These are phyloP conservation scores for Drosophila pseudotalamancana DNA, from an alignment of 2,888 invertebrate genomes.

Conservation along the genomic window DNA sequence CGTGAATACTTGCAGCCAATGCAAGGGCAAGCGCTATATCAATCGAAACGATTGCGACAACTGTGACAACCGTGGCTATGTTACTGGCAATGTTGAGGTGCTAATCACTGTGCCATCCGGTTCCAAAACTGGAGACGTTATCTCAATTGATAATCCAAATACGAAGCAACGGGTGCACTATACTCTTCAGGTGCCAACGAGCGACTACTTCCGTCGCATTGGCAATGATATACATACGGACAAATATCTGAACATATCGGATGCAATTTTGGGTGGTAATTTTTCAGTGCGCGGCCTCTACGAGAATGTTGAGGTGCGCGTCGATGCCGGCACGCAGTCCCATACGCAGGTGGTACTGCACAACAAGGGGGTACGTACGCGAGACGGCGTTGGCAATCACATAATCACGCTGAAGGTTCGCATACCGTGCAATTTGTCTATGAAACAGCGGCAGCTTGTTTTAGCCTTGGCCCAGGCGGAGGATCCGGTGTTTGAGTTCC, in stretches of 20 bases:
- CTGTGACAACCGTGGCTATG: conserved; percentile 79
- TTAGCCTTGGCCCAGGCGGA: conserved; percentile 79
- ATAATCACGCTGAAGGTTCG: conserved; percentile 80
- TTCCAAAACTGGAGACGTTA: conserved; percentile 72
- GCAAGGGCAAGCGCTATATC: conserved; percentile 78
- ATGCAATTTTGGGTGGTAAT: conserved; percentile 81
- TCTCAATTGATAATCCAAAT: conserved; percentile 76
- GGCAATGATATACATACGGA: conserved; percentile 80
- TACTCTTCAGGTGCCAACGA: conserved; percentile 68
- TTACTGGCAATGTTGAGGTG: conserved; percentile 65
- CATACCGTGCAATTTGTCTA: conserved; percentile 76
- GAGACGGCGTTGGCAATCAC: conserved; percentile 75
- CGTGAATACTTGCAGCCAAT: conserved; percentile 67
- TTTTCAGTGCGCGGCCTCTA: conserved; percentile 80
- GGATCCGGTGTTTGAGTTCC: conserved; percentile 71
- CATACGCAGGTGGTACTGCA: conserved; percentile 74
- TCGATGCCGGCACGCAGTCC: conserved; percentile 81
- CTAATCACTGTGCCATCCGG: conserved; percentile 77
- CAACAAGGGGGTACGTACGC: conserved; percentile 75
- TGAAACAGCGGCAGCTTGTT: conserved; percentile 81
- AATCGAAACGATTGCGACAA: conserved; percentile 77
- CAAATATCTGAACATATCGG: conserved; percentile 76
- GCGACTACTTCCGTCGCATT: conserved; percentile 75
- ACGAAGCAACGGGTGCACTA: conserved; percentile 74
- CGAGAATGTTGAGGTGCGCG: conserved; percentile 71